A percentile compares a stretch with the other conserved stretches of the same genome.
Evolutionary conservation across 2,888 invertebrate species (phyloP).

Genomic region (Epinotia nisella): DNA sequence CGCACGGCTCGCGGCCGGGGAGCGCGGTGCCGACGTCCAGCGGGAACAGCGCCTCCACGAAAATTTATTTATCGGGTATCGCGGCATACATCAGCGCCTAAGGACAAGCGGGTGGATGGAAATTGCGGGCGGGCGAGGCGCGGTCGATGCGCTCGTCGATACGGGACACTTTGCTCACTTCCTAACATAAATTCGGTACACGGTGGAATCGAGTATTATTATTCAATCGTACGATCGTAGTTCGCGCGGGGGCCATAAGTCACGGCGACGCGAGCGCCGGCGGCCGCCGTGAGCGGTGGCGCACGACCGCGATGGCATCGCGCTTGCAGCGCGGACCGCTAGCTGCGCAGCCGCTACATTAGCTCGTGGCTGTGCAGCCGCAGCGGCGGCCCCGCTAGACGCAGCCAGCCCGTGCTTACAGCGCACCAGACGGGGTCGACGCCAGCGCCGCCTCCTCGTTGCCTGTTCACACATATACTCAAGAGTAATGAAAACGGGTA

Average conservation of each 20-base stretch:
- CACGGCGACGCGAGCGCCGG: conserved; percentile 82
- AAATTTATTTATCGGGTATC: conserved; percentile 77
- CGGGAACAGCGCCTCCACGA: conserved; percentile 61
- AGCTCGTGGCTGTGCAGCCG: conserved; percentile 44
- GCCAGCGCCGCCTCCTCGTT: background rate
- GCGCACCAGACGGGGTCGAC: background rate
- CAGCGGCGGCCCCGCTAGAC: conserved; percentile 9
- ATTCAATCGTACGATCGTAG: conserved; percentile 84
- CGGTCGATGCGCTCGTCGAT: conserved; percentile 73
- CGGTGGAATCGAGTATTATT: conserved; percentile 82
- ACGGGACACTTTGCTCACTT: conserved; percentile 79
- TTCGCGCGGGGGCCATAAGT: conserved; percentile 83
- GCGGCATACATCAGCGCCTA: conserved; percentile 67
- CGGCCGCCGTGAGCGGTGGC: conserved; percentile 82
- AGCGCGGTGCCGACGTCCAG: conserved; percentile 53
- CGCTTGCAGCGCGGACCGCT: conserved; percentile 68
- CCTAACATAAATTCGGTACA: conserved; percentile 84
- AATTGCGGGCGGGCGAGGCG: conserved; percentile 69
- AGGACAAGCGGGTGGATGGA: conserved; percentile 66
- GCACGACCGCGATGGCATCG: conserved; percentile 82
- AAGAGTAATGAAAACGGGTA: background rate
- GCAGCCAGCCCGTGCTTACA: background rate
- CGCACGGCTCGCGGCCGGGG: conserved; percentile 50
- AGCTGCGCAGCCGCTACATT: conserved; percentile 53
- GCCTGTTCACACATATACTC: background rate